Base-by-base conservation (phyloP, 1,140 invertebrate genomes). In the Drosophila lacertosa region DNA sequence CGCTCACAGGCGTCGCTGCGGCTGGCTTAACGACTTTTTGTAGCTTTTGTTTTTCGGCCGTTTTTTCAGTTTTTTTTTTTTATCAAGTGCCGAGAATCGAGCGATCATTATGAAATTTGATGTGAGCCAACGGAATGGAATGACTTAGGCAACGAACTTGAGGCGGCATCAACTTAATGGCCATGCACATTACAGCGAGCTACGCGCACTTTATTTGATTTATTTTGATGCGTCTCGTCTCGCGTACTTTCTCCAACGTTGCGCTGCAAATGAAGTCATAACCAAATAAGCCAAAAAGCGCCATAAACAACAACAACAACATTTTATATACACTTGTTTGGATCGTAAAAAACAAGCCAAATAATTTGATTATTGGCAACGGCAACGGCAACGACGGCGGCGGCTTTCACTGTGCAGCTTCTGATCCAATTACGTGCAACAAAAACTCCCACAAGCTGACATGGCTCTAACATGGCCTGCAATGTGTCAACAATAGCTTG, bases 401-500 rank as follows among this genome's bases (percentile, higher is more conserved):
- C 53, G 47, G 68, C 68, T 71, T 71, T 71, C 68, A 59, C 68
- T 66, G 26, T 40, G 22, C 35, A 48, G 29, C 39, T 59, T 47
- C 57, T 60, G 71, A 66, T 76, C 72, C 66, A 84, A 79, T 72
- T 75, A 70, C 62, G 39, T 18, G 13, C 16, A 20, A 44, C 11
- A 53, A 58, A 65, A 83, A 78, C 81, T 80, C 81, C 76, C 67
- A 84, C 80, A 66, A 77, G 50, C 55, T 40, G 63, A 51, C 42
- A n/a, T n/a, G 68, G 79, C 57, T 75, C 77, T 78, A 65, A 63
- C 79, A 86, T 69, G 66, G 50, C 47, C 80, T 76, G 77, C 81
- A 86, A 88, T 88, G 82, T 86, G 81, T 86, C 81, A 88, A 88
- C 81, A 86, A 86, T 88, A 66, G 65, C 82, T 86, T 82, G 82